Percentiles rank a stretch among this genome's conserved stretches.
phyloP scores from a whole-genome alignment of 2,888 invertebrate genomes.

The Hypolimnas misippus region DNA sequence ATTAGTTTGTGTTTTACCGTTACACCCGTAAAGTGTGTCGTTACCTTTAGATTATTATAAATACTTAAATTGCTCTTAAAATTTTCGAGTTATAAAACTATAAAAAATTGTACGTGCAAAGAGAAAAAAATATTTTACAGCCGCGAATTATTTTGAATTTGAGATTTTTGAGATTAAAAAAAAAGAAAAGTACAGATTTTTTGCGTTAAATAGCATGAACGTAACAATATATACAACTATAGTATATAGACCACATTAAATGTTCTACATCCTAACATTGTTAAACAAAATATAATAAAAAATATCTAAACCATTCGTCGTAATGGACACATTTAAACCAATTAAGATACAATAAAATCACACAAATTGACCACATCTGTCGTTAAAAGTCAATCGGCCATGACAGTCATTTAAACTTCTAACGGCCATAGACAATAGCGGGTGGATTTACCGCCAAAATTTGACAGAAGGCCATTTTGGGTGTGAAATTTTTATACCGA shows the following conservation, averaged over 20 bases:
- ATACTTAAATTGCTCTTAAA: slow-evolving; percentile 4
- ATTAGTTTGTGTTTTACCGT: slow-evolving; percentile 18
- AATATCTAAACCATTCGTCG: neutral
- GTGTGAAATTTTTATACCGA: too few relatives aligned
- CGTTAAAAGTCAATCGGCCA: slow-evolving; percentile 40
- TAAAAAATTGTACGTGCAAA: too few relatives aligned
- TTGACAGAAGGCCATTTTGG: slow-evolving; percentile 61
- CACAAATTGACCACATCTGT: slow-evolving; percentile 36
- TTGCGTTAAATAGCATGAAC: too few relatives aligned
- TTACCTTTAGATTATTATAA: slow-evolving; percentile 3
- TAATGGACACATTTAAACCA: slow-evolving; percentile 7
- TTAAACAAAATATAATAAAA: neutral
- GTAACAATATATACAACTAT: too few relatives aligned
- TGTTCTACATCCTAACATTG: too few relatives aligned
- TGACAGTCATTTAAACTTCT: slow-evolving; percentile 59
- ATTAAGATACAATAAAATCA: slow-evolving; percentile 21
- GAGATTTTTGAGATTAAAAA: too few relatives aligned
- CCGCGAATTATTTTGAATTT: too few relatives aligned
- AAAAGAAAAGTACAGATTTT: too few relatives aligned
- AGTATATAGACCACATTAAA: too few relatives aligned
- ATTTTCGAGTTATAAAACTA: neutral
- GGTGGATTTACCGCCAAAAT: slow-evolving; percentile 66
- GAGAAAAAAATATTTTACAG: too few relatives aligned
- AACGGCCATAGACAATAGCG: slow-evolving; percentile 56
- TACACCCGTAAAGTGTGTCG: slow-evolving; percentile 30